Conservation (phyloP, 2,113 vertebrate genomes). For the Centrocercus urophasianus region DNA sequence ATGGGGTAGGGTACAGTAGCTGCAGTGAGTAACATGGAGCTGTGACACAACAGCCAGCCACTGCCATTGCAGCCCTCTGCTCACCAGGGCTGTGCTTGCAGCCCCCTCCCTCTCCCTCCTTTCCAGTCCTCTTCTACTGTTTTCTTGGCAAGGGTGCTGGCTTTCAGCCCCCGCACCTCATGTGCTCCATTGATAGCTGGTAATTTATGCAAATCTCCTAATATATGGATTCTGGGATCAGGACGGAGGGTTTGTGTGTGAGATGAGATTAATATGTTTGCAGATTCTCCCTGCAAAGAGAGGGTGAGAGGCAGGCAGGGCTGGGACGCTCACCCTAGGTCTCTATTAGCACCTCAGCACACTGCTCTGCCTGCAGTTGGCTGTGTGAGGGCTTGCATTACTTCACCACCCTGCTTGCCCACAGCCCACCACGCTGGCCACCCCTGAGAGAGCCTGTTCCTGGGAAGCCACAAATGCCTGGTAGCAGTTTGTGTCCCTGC, state of each 20-base stretch:
- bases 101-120: conserved; percentile 13
- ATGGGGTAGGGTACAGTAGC: not conserved
- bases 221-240: conserved; percentile 75
- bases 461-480: not conserved
- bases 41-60: not conserved
- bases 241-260: conserved; percentile 61
- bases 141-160: conserved; percentile 69
- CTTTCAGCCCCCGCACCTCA: conserved; percentile 57
- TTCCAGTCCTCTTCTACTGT: conserved; percentile 54
- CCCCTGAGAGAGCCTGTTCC: not conserved
- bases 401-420: not conserved
- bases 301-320: conserved; percentile 45
- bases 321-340: not conserved
- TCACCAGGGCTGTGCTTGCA: not conserved
- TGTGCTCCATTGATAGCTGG: conserved; percentile 73
- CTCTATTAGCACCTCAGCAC: conserved; percentile 51
- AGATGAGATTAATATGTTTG: conserved; percentile 76
- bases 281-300: conserved; percentile 67
- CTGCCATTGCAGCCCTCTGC: not conserved
- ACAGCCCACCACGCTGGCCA: not conserved
- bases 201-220: conserved; percentile 77
- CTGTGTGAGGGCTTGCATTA: fast-evolving
- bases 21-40: fast-evolving
- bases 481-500: not conserved
- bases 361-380: fast-evolving